phyloP scores from a whole-genome alignment of 2,797 vertebrate species.

The Cynodonichthys magdalenae region DNA sequence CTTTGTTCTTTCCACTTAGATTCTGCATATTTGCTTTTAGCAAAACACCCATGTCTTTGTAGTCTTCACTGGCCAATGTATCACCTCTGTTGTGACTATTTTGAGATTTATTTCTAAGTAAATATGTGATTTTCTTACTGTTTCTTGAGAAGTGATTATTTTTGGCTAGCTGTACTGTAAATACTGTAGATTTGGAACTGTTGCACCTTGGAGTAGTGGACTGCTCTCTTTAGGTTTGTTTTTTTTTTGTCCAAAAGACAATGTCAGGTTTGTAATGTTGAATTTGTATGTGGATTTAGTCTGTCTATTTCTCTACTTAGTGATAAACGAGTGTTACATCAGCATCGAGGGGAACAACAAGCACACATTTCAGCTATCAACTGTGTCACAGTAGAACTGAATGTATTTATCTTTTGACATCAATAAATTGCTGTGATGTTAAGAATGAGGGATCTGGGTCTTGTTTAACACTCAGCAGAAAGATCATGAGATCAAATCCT shows the following conservation, averaged over 20 bases:
- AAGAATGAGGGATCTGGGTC: slow-evolving; percentile 31
- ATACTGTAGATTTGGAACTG: slow-evolving; percentile 80
- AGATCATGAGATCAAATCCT: background rate
- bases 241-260: slow-evolving; percentile 64
- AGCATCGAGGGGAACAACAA: slow-evolving; percentile 51
- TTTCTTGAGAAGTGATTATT: slow-evolving; percentile 71
- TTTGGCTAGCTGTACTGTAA: slow-evolving; percentile 77
- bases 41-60: slow-evolving; percentile 46
- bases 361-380: slow-evolving; percentile 86
- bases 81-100: slow-evolving; percentile 64
- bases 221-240: slow-evolving; percentile 72
- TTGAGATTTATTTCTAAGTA: slow-evolving; percentile 57
- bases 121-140: slow-evolving; percentile 56
- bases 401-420: slow-evolving; percentile 87
- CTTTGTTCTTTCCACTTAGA: slow-evolving; percentile 29
- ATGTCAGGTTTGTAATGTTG: slow-evolving; percentile 75
- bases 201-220: slow-evolving; percentile 72
- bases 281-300: slow-evolving; percentile 79
- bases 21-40: slow-evolving; percentile 51
- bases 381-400: slow-evolving; percentile 85
- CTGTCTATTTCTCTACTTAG: slow-evolving; percentile 79
- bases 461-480: slow-evolving; percentile 1
- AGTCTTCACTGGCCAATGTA: slow-evolving; percentile 56
- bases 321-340: slow-evolving; percentile 84
- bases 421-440: slow-evolving; percentile 87